Evolutionary conservation across 2,888 invertebrate genomes (phyloP), one percentile per base, ranked within the genome.

Genomic region (Melikaiella ostensackeni): DNA sequence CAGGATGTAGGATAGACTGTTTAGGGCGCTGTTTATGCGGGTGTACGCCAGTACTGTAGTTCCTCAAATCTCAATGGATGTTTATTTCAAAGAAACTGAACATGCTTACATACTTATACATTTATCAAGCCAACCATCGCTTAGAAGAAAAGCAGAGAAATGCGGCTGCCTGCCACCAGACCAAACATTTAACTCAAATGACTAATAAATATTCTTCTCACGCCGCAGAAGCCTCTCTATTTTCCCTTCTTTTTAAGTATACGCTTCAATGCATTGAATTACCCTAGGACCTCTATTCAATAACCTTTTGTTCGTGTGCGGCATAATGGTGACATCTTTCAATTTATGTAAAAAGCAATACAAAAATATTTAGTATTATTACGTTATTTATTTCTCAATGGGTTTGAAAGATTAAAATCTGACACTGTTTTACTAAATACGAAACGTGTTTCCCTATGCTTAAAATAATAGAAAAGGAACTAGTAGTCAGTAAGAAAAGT

Each of bases 171-270:
- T 55, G n/a, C 55, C 21, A 55, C 73, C 73, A 62, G n/a, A 16
- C 11, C 66, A 24, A 78, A 74, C 62, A 70, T 79, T 78, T 79
- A 77, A 77, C 77, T 75, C 24, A 64, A 63, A 75, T 33, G 63
- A 35, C 64, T 64, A 24, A 75, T 66, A 75, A 16, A 64, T 75
- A 75, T 75, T 75, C 75, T 64, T 50, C 75, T 75, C 64, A 55
- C 46, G 75, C 21, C 42, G 13, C 70, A 59, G 13, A 59, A 59
- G 42, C 70, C 38, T 50, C 78, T 63, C 66, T 79, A 75, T 77
- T 77, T 75, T 63, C 27, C 27, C 11, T 59, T 59, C 59, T 24
- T 27, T 59, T 59, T 59, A 27, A 24, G 27, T 13, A 16, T 27
- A 59, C 21, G 11, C 5, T 57, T 57, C 57, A 24, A 24, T 24